Evolutionary conservation across 2,113 vertebrate species (phyloP).

Genomic region (Hippocampus abdominalis): DNA sequence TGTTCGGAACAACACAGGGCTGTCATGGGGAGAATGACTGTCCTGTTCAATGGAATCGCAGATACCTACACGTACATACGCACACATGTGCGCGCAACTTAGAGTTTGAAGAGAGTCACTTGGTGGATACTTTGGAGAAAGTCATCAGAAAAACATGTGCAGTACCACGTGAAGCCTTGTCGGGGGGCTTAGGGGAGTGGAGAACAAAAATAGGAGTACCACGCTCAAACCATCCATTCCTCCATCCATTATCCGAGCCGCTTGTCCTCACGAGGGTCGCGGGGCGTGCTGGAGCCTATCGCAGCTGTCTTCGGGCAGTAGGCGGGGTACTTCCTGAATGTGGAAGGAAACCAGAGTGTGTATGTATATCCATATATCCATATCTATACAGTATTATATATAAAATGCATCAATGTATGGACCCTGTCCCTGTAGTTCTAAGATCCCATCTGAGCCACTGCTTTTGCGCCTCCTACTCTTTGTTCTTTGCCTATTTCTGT

Average conservation of each 20-base stretch:
- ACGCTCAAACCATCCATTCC: constrained; percentile 4
- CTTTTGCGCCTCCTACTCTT: background rate
- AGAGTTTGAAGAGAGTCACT: background rate
- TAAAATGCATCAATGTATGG: too few relatives aligned
- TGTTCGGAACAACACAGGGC: constrained; percentile 29
- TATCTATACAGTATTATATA: too few relatives aligned
- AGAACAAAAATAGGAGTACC: constrained; percentile 50
- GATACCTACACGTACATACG: background rate
- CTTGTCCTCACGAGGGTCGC: too few relatives aligned
- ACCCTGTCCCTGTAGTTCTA: too few relatives aligned
- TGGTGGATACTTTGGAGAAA: background rate
- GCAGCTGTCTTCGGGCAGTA: too few relatives aligned
- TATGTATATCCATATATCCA: too few relatives aligned
- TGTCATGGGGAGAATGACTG: constrained; percentile 27
- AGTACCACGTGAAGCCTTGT: background rate
- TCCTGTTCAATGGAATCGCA: constrained; percentile 2
- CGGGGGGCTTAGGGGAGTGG: constrained; percentile 40
- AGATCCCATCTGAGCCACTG: background rate
- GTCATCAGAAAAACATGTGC: background rate
- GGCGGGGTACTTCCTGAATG: too few relatives aligned
- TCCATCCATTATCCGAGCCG: too few relatives aligned
- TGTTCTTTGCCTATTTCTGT: background rate
- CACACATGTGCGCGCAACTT: background rate
- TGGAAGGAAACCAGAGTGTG: too few relatives aligned
- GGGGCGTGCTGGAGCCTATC: too few relatives aligned